Conservation (phyloP, 2,888 invertebrate genomes). For the Amitus sp. region DNA sequence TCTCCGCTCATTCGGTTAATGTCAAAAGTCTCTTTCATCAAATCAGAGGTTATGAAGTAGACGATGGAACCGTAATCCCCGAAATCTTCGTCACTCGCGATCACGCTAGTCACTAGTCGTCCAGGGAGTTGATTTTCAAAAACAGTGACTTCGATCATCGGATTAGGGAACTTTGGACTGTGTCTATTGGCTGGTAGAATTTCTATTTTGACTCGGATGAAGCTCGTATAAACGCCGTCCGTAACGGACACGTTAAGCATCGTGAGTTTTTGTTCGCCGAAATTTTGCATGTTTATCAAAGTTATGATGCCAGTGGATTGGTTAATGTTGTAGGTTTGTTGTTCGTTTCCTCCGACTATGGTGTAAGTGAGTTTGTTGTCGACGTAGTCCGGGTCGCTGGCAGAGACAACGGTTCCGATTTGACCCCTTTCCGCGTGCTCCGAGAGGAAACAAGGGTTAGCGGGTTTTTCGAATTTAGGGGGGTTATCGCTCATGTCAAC, state of each 20-base stretch:
- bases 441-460: conserved; percentile 82
- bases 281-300: conserved; percentile 79
- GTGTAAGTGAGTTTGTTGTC: conserved; percentile 84
- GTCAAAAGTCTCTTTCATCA: conserved; percentile 77
- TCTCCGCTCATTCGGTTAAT: conserved; percentile 79
- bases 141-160: conserved; percentile 81
- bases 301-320: conserved; percentile 72
- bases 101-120: conserved; percentile 76
- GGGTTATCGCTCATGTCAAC: conserved; percentile 92
- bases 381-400: conserved; percentile 86
- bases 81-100: conserved; percentile 84
- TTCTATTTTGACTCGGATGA: conserved; percentile 82
- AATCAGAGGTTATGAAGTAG: conserved; percentile 82
- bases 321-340: conserved; percentile 78
- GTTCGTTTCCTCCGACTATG: conserved; percentile 84
- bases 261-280: conserved; percentile 73
- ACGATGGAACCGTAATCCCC: conserved; percentile 79
- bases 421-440: conserved; percentile 86
- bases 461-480: conserved; percentile 84
- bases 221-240: conserved; percentile 94
- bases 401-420: conserved; percentile 87
- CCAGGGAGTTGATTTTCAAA: conserved; percentile 85
- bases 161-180: conserved; percentile 82
- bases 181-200: conserved; percentile 82
- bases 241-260: conserved; percentile 92